phyloP scores from a whole-genome alignment of 2,888 invertebrate genomes.

The Rhynchonema sp. region DNA sequence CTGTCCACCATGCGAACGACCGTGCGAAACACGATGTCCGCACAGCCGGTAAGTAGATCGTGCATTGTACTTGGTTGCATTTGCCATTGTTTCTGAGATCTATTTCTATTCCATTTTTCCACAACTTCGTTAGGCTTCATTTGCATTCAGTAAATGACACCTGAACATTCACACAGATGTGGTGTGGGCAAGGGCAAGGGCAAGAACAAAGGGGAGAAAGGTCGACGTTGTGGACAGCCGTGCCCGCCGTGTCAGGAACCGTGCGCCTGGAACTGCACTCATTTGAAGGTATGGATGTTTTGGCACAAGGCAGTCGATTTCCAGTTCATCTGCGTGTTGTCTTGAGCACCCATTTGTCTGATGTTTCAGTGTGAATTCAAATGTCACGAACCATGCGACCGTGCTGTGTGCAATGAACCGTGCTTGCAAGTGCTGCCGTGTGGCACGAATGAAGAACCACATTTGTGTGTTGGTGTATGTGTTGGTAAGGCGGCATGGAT shows the following conservation, averaged over 20 bases:
- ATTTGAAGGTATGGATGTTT: neutral
- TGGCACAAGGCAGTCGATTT: neutral
- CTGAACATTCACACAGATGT: no score
- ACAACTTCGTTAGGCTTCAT: no score
- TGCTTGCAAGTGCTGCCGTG: conserved; percentile 34
- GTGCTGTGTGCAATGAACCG: conserved; percentile 26
- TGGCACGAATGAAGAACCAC: conserved; percentile 26
- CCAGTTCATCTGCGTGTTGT: neutral
- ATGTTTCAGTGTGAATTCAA: conserved; percentile 5
- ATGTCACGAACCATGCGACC: conserved; percentile 30
- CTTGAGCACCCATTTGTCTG: no score
- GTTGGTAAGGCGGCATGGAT: conserved; percentile 38
- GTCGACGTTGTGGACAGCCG: conserved; percentile 12
- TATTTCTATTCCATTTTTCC: no score
- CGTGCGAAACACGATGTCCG: conserved; percentile 33
- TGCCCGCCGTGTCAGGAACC: conserved; percentile 27
- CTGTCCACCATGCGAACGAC: conserved; percentile 30
- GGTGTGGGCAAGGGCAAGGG: neutral
- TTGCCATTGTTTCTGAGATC: no score
- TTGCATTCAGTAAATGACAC: no score
- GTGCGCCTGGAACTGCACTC: conserved; percentile 30
- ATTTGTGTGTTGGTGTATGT: conserved; percentile 49
- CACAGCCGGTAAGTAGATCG: conserved; percentile 35
- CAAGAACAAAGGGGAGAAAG: neutral
- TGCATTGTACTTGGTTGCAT: no score